Conservation (phyloP, 2,113 vertebrate species). For the Pseudois nayaur region DNA sequence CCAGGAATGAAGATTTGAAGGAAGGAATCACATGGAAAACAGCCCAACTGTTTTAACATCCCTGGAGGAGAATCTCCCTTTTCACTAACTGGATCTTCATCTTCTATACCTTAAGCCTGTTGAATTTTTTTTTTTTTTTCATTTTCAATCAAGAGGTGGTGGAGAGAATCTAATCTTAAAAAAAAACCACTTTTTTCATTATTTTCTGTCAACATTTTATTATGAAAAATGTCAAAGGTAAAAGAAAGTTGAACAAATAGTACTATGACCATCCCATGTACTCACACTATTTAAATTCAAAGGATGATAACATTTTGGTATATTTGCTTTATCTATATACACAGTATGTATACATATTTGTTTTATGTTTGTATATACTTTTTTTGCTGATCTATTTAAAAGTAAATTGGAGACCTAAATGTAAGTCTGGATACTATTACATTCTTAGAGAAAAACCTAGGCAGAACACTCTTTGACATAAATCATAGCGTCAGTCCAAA, state of each 20-base stretch:
- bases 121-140: neutral
- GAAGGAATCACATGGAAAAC: slow-evolving; percentile 26
- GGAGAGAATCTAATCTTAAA: neutral
- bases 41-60: neutral
- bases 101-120: neutral
- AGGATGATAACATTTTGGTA: neutral
- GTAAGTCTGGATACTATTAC: neutral
- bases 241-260: neutral
- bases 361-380: neutral
- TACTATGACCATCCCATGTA: neutral
- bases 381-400: neutral
- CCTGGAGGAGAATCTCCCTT: neutral
- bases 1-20: slow-evolving; percentile 18
- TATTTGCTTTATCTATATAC: slow-evolving; percentile 6
- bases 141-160: neutral
- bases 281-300: neutral
- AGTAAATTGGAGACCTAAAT: neutral
- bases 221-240: neutral
- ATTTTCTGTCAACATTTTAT: neutral
- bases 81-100: slow-evolving; percentile 17
- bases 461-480: neutral
- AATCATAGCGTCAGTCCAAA: neutral
- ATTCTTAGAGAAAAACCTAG: neutral
- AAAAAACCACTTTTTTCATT: neutral
- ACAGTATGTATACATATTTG: neutral